Base-by-base conservation (phyloP, 2,797 vertebrate genomes). In the Scomberomorus guttatus region DNA sequence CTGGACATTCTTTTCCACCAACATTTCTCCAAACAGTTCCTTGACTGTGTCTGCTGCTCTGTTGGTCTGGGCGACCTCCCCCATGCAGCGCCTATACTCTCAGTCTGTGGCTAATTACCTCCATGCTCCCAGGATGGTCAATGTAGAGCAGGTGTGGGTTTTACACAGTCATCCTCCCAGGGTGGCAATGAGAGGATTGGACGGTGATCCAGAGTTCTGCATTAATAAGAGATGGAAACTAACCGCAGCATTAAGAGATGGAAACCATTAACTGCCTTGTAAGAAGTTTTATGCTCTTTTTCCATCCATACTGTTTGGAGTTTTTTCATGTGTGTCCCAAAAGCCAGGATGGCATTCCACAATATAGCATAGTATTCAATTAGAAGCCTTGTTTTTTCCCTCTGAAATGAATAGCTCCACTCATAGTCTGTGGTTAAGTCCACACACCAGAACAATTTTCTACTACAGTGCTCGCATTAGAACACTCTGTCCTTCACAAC, bases 141-240 rank as follows among this genome's bases (percentile, higher is more conserved):
- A 88, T 79, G 84, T 80, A 48, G 86, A 93, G 88, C 93, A 95
- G 94, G 94, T 95, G 94, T 89, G 90, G 86, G 57, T 89, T 91
- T 85, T 81, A 83, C 44, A 44, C 79, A 82, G 80, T 87, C 74
- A 80, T 88, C 77, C 81, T 88, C 84, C 58, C 20, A n/a, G 56
- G 87, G 87, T 34, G 22, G 63, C 64, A 80, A 15, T 24, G 55
- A 57, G 79, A 72, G 86, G 82, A 81, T 22, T 87, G 82, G 64
- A 89, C 75, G 72, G 68, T 58, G 84, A 86, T 91, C 83, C 87
- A 83, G 75, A 88, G 73, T 73, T 82, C 74, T 79, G 85, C 89
- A 91, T 93, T 93, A 93, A 92, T 92, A 92, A 91, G 89, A 74
- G 69, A 87, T 91, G 93, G 94, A 94, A 95, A 95, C 90, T 88